phyloP scores from a whole-genome alignment of 2,113 vertebrate genomes.

The Plecturocebus donacophilus region DNA sequence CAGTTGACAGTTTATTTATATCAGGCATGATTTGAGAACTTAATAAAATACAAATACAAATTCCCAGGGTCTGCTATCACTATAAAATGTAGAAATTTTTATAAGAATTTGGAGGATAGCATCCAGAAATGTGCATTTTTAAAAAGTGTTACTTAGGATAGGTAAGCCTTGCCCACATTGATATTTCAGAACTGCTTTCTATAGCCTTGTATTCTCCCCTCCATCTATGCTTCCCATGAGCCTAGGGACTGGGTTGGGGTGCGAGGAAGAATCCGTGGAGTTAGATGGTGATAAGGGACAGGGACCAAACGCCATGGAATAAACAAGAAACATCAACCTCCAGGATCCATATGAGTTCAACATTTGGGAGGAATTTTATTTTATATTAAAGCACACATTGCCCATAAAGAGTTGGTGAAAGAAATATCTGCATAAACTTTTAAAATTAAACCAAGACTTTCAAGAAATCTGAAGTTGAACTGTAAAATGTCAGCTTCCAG shows the following conservation, averaged over 20 bases:
- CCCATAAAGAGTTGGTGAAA: neutral
- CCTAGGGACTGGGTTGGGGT: accelerated
- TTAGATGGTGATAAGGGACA: neutral
- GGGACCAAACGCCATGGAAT: neutral
- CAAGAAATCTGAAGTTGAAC: neutral
- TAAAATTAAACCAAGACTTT: neutral
- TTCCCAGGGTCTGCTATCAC: neutral
- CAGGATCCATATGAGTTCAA: neutral
- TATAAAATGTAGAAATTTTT: neutral
- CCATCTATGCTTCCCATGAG: neutral
- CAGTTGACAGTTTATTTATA: neutral
- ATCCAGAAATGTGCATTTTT: neutral
- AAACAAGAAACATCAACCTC: neutral
- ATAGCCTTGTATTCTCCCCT: neutral
- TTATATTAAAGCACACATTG: neutral
- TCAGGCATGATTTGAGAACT: neutral
- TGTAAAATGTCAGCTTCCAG: neutral
- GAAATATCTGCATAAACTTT: neutral
- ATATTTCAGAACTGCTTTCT: neutral
- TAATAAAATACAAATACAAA: neutral
- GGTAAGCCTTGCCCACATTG: accelerated
- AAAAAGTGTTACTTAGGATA: neutral
- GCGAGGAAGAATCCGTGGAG: neutral
- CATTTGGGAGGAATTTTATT: neutral
- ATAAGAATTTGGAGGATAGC: neutral